Base-by-base conservation (phyloP, 2,113 vertebrate genomes). In the Scophthalmus maximus region DNA sequence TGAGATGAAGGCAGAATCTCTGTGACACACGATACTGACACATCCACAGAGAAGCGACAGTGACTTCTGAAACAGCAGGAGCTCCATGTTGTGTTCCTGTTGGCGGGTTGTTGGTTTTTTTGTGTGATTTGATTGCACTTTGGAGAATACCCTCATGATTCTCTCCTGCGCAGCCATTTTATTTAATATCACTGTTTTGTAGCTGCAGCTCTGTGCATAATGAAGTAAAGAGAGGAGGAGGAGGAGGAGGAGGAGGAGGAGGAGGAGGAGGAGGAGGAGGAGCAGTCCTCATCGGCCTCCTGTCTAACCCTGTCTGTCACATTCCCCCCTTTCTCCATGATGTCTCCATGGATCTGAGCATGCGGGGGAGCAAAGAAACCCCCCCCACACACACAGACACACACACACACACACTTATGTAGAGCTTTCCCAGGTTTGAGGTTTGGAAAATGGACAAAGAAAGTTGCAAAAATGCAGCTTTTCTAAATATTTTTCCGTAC, bases 321-420 rank as follows among this genome's bases (percentile, higher is more conserved):
- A 94, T 94, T 93, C 92, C 86, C 90, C 55, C 69, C 66, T 90
- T 92, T 92, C 88, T 92, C 80, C 69, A 26, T 29, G 30, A 79
- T 27, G 73, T 90, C 87, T 87, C 91, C 85, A 79, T 90, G 92
- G 92, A 85, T 83, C 69, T 76, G 71, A 63, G 69, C 64, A 44
- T 78, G 77, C 59, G 78, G 75, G 51, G 72, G 70, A 85, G 76
- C 83, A 89, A 80, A 87, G 68, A 86, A 65, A 70, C 74, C 49
- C 8, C 47, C 12, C 51, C 15, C 51, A 30, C 17, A 20, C 34
- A 55, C 42, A 36, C 47, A 50, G 27, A 20, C 14, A 59, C 38
- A 53, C 22, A 73, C 42, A 44, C 59, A 52, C 47, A n/a, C 46
- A 34, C 10, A 8, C 32, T 46, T 77, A 49, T 11, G 23, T 66